phyloP scores from a whole-genome alignment of 2,797 vertebrate genomes.

The Myripristis jacobus region DNA sequence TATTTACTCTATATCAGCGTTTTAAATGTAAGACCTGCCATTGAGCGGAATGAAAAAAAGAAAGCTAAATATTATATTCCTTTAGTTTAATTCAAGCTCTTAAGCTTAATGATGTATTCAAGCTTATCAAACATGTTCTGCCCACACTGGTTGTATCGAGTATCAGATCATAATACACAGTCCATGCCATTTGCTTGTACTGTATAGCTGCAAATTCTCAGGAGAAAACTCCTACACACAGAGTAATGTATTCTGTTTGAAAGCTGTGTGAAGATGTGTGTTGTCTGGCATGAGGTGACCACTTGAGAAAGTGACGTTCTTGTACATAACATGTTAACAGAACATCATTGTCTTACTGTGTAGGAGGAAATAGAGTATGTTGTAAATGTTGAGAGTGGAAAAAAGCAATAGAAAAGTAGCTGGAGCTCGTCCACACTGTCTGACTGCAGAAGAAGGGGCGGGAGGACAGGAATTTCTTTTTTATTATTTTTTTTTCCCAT shows the following conservation, averaged over 20 bases:
- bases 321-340: conserved; percentile 58
- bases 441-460: conserved; percentile 6
- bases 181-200: conserved; percentile 44
- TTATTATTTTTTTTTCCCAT: background rate
- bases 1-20: conserved; percentile 65
- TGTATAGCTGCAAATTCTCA: conserved; percentile 37
- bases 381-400: conserved; percentile 41
- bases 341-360: conserved; percentile 50
- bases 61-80: conserved; percentile 48
- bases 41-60: conserved; percentile 41
- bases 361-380: conserved; percentile 57
- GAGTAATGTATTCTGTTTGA: conserved; percentile 26
- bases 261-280: conserved; percentile 34
- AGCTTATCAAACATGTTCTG: conserved; percentile 63
- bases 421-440: conserved; percentile 5
- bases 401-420: conserved; percentile 21
- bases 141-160: conserved; percentile 61
- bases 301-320: conserved; percentile 60
- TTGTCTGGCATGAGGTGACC: conserved; percentile 50
- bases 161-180: conserved; percentile 63
- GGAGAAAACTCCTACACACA: conserved; percentile 66
- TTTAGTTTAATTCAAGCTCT: conserved; percentile 59
- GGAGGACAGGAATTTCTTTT: background rate
- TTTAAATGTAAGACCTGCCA: conserved; percentile 42
- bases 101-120: conserved; percentile 53